Evolutionary conservation across 2,888 invertebrate genomes (phyloP).

Genomic region (Neoscelio sp.): DNA sequence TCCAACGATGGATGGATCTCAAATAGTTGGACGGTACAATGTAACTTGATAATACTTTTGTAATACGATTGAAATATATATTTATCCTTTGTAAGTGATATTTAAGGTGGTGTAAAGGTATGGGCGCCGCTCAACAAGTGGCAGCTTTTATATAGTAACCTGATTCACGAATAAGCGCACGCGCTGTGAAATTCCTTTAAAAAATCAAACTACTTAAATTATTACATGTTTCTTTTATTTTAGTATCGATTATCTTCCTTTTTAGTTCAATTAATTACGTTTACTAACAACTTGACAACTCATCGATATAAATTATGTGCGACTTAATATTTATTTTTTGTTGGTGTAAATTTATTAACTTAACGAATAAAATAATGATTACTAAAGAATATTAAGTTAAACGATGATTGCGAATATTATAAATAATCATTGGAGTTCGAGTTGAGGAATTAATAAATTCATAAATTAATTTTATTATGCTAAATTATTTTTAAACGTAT

Average conservation of each 20-base stretch:
- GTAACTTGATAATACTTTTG: constrained; percentile 23
- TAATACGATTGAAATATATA: constrained; percentile 24
- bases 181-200: constrained; percentile 68
- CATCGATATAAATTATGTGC: too few relatives aligned
- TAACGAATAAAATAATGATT: too few relatives aligned
- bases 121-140: constrained; percentile 82
- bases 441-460: too few relatives aligned
- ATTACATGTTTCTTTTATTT: constrained; percentile 11
- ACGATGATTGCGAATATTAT: too few relatives aligned
- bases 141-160: constrained; percentile 81
- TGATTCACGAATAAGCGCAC: constrained; percentile 74
- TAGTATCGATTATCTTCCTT: constrained; percentile 25
- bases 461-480: too few relatives aligned
- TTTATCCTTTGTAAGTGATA: constrained; percentile 70
- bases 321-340: too few relatives aligned
- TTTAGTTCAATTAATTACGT: too few relatives aligned
- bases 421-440: too few relatives aligned
- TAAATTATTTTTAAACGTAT: too few relatives aligned
- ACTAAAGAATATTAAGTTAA: too few relatives aligned
- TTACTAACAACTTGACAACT: too few relatives aligned
- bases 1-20: constrained; percentile 43
- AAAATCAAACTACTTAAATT: constrained; percentile 36
- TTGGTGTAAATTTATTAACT: too few relatives aligned
- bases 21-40: constrained; percentile 54
- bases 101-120: constrained; percentile 78